phyloP scores from a whole-genome alignment of 2,797 vertebrate genomes.

The Sardinella longiceps region DNA sequence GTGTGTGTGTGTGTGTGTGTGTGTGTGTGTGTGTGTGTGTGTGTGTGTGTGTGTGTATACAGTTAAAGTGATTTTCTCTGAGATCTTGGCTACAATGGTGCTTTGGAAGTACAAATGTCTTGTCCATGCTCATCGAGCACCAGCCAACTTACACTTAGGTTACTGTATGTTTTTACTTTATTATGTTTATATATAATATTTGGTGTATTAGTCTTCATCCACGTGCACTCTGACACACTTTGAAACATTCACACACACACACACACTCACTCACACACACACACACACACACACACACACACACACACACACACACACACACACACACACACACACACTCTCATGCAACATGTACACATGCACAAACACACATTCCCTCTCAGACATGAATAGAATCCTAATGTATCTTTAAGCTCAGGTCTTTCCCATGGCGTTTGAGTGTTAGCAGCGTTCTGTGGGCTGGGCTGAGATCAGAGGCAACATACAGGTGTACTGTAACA shows the following conservation, averaged over 20 bases:
- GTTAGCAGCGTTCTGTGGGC: slow-evolving; percentile 50
- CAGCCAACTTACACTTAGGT: too few relatives aligned
- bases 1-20: slow-evolving; percentile 73
- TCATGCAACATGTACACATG: neutral
- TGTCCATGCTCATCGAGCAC: too few relatives aligned
- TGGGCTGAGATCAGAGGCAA: slow-evolving; percentile 73
- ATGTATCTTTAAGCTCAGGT: neutral
- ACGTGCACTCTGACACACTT: neutral
- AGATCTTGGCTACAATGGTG: slow-evolving; percentile 74
- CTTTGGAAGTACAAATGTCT: slow-evolving; percentile 59
- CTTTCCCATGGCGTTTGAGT: neutral
- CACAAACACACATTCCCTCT: neutral
- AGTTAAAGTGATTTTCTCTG: slow-evolving; percentile 90
- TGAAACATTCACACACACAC: neutral
- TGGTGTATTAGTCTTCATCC: neutral
- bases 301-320: neutral
- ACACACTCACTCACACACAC: neutral
- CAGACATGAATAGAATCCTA: neutral
- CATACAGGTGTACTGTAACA: slow-evolving; percentile 78
- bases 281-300: neutral
- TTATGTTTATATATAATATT: too few relatives aligned
- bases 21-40: too few relatives aligned
- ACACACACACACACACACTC: neutral
- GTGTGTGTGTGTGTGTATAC: slow-evolving; percentile 78
- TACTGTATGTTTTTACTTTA: too few relatives aligned